Evolutionary conservation across 2,113 vertebrate species (phyloP), one percentile per base, ranked within the genome.

Genomic region (Callaeas wilsoni): DNA sequence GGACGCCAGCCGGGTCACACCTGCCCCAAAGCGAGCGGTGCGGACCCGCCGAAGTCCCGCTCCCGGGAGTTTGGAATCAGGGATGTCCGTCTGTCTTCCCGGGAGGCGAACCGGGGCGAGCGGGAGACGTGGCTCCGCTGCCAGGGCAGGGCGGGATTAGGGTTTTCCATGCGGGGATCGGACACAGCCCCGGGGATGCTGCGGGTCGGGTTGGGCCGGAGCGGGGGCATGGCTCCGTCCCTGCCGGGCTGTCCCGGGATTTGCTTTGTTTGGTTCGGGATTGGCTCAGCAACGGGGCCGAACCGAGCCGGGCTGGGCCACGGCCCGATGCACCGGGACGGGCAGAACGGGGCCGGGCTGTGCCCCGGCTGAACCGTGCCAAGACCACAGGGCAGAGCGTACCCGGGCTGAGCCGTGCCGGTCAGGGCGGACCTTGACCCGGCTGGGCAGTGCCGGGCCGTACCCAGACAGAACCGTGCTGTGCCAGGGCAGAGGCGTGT

Each of bases 81-180:
- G 59, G 3, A 27, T 4, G 26, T 37, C 77, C 5, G 15, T 1
- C 19, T 29, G 13, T 14, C 63, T 21, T 53, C 53, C 46, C 67
- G 12, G 4, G 56, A 64, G 33, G 10, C 3, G 52, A 21, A 11
- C 16, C 1, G 17, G 10, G 23, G 23, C 5, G 10, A 47, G 63
- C n/a, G 10, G 27, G 44, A 25, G 50, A 9, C 1, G 8, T 16
- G 57, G 11, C 50, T 9, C 12, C 4, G 13, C 22, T 8, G 57
- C 77, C 33, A 0, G 30, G 49, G 30, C 56, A 21, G 25, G 16
- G 16, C 2, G 9, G 42, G 49, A 7, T 12, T 0, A 1, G 35
- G 44, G 3, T 35, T 67, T 33, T 8, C 44, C 46, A 1, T 20
- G 30, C 3, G 3, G 49, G 73, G 60, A 5, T 14, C 7, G 53